These are phyloP conservation scores for Apostichopus japonicus DNA, from an alignment of 35 echinoderm and acorn worm species.

Conservation along the genomic window DNA sequence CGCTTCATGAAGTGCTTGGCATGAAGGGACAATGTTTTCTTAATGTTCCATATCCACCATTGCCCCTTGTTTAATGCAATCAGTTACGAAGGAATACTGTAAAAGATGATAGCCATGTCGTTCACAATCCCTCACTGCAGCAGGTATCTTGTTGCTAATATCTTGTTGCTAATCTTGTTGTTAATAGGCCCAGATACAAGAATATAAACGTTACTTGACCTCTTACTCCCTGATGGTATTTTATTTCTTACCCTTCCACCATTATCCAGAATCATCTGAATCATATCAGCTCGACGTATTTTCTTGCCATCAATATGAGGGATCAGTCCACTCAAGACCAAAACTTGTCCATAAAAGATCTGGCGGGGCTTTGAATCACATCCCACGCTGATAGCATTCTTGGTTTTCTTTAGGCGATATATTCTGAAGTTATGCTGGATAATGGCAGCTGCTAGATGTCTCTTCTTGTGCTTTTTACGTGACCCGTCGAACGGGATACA, in stretches of 20 bases:
- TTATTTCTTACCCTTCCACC: constrained; percentile 16
- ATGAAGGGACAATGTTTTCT: not conserved
- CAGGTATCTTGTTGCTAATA: not conserved
- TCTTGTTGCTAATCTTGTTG: not conserved
- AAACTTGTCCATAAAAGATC: not conserved
- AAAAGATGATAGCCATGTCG: not conserved
- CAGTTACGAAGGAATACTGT: not conserved
- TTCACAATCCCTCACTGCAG: not conserved
- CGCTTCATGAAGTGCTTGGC: not conserved
- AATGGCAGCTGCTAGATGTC: not conserved
- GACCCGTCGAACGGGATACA: too few relatives aligned
- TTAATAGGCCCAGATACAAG: not conserved
- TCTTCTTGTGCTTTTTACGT: too few relatives aligned
- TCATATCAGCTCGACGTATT: not conserved
- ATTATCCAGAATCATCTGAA: not conserved
- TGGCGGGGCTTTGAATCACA: too few relatives aligned
- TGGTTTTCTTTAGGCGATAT: not conserved
- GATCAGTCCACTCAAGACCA: constrained; percentile 4
- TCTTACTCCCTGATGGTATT: not conserved
- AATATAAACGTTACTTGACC: not conserved
- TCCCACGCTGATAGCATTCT: not conserved
- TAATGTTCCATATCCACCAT: not conserved
- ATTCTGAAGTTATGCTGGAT: not conserved
- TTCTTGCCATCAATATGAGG: not conserved
- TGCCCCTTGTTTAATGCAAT: not conserved